These are phyloP conservation scores for Gadus macrocephalus DNA, from an alignment of 2,113 vertebrate genomes.

Conservation along the genomic window DNA sequence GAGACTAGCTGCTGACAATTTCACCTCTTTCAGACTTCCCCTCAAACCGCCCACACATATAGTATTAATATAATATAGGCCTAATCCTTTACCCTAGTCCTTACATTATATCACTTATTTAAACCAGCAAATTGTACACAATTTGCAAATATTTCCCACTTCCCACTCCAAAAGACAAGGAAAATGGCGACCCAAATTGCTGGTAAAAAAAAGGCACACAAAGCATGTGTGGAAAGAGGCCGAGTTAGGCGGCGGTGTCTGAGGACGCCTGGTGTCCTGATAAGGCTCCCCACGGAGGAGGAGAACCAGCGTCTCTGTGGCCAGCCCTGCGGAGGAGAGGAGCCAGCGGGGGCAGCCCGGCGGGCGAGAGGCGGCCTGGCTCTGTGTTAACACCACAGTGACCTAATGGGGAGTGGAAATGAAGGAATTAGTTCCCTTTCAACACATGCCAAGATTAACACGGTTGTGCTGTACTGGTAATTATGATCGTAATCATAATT, in stretches of 20 bases:
- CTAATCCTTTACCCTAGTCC: too few relatives aligned
- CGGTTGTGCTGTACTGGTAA: too few relatives aligned
- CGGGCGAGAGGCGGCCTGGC: not conserved
- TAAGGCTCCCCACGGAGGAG: conserved; percentile 63
- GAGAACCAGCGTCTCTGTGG: conserved; percentile 44
- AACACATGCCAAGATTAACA: too few relatives aligned
- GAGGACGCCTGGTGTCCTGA: conserved; percentile 66
- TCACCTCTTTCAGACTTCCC: conserved; percentile 41
- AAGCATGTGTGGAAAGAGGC: conserved; percentile 52
- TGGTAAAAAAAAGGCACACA: conserved; percentile 51
- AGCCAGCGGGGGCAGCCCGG: conserved; percentile 23
- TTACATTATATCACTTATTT: too few relatives aligned
- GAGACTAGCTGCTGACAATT: conserved; percentile 57
- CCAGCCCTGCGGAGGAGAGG: not conserved
- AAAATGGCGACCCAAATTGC: conserved; percentile 21
- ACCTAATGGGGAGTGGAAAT: too few relatives aligned
- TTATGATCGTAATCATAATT: too few relatives aligned
- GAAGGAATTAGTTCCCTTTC: too few relatives aligned
- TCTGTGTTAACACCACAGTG: too few relatives aligned
- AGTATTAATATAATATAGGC: too few relatives aligned
- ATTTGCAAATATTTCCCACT: too few relatives aligned
- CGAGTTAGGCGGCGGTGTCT: conserved; percentile 46
- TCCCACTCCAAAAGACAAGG: conserved; percentile 16
- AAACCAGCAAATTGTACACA: too few relatives aligned
- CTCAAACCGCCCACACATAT: conserved; percentile 16